These are phyloP conservation scores for Ornithorhynchus anatinus DNA, from an alignment of 2,113 vertebrate species.

Conservation along the genomic window DNA sequence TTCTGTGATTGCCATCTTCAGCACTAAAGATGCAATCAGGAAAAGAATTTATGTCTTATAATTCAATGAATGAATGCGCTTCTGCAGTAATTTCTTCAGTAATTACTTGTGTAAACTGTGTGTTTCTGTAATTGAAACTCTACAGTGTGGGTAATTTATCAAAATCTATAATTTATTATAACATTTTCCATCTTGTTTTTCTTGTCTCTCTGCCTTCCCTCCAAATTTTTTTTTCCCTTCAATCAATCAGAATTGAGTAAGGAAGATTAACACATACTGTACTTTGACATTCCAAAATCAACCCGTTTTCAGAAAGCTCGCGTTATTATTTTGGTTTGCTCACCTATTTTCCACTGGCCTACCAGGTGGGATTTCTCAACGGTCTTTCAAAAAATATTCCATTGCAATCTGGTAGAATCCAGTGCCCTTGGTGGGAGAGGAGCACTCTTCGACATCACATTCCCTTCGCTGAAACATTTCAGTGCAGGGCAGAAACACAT, in stretches of 20 bases:
- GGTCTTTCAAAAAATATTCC: constrained; percentile 25
- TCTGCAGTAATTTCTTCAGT: constrained; percentile 50
- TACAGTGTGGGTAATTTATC: constrained; percentile 53
- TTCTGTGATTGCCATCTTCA: constrained; percentile 54
- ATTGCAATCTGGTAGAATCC: too few species aligned
- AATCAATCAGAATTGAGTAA: not conserved
- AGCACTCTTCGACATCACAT: too few species aligned
- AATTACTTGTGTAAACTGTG: constrained; percentile 64
- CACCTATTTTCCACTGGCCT: constrained; percentile 24
- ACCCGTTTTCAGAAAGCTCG: constrained; percentile 27
- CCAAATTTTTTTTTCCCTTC: constrained; percentile 3
- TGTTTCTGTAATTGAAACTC: constrained; percentile 67
- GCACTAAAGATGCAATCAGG: constrained; percentile 62
- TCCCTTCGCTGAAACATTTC: too few species aligned
- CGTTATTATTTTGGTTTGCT: constrained; percentile 14
- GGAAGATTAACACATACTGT: not conserved
- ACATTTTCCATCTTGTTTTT: constrained; percentile 35
- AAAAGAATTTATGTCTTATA: constrained; percentile 55
- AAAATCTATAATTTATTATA: constrained; percentile 62
- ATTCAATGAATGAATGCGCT: constrained; percentile 62
- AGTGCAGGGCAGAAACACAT: too few species aligned
- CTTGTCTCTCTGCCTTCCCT: constrained; percentile 24
- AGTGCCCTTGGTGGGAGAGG: too few species aligned
- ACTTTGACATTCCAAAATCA: not conserved
- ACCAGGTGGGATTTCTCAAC: constrained; percentile 33